Conservation (phyloP, 1,140 invertebrate genomes). For the Danaus melanippus region DNA sequence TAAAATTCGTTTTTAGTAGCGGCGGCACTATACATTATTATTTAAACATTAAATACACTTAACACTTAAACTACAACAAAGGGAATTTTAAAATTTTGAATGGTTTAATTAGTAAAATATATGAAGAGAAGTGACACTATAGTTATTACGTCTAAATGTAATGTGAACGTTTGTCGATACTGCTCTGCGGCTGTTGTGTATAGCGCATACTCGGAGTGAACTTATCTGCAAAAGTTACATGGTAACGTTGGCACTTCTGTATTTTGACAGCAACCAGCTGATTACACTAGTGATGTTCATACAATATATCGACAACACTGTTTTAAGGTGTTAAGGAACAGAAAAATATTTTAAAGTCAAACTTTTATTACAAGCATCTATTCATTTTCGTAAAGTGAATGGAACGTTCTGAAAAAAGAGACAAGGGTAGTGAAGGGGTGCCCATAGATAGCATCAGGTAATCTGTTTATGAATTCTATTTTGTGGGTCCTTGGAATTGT, state of each 20-base stretch:
- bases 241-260: conserved; percentile 45
- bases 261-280: conserved; percentile 64
- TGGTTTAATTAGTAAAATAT: conserved; percentile 63
- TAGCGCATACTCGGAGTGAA: conserved; percentile 59
- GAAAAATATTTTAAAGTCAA: conserved; percentile 1
- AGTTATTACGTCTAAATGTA: conserved; percentile 67
- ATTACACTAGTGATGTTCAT: conserved; percentile 45
- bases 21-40: conserved; percentile 61
- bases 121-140: conserved; percentile 66
- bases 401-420: no score
- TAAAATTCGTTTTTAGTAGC: conserved; percentile 57
- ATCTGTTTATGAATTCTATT: no score
- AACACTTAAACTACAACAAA: conserved; percentile 65
- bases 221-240: conserved; percentile 33
- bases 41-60: conserved; percentile 56
- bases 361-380: neutral
- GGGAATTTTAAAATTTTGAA: conserved; percentile 48
- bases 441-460: no score
- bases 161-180: conserved; percentile 69
- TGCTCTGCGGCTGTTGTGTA: conserved; percentile 59
- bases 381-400: no score
- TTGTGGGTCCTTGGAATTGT: no score
- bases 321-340: conserved; percentile 1
- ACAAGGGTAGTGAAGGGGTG: no score
- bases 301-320: neutral